Percentiles rank a stretch among this genome's conserved stretches.
phyloP scores from a whole-genome alignment of 2,888 invertebrate species.

The Branchinecta sandiegonensis region DNA sequence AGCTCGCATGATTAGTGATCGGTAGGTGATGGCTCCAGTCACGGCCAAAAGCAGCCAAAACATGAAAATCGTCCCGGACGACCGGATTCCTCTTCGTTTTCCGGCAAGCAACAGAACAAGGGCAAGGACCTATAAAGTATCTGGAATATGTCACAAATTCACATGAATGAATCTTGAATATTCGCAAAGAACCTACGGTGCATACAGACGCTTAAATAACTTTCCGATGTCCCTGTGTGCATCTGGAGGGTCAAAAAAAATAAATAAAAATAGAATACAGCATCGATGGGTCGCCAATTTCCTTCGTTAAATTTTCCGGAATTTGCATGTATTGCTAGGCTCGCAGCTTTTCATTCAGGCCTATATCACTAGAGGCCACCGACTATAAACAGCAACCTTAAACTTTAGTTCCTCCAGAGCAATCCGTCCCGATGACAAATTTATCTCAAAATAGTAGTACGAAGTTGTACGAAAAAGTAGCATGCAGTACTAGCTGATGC shows the following conservation, averaged over 20 bases:
- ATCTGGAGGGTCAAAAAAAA: conserved; percentile 13
- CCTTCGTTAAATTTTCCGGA: too few relatives aligned
- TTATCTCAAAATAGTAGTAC: too few relatives aligned
- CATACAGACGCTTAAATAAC: not conserved
- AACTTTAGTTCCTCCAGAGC: too few relatives aligned
- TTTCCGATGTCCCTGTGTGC: not conserved
- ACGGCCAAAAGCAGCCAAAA: conserved; percentile 71
- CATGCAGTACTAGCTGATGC: too few relatives aligned
- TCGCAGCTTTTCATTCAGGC: too few relatives aligned
- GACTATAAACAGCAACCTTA: too few relatives aligned
- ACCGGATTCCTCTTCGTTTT: conserved; percentile 65
- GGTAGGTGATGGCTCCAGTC: conserved; percentile 56
- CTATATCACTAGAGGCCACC: too few relatives aligned
- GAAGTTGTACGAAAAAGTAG: too few relatives aligned
- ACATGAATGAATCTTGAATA: conserved; percentile 8
- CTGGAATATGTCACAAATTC: conserved; percentile 22
- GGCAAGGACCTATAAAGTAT: conserved; percentile 48
- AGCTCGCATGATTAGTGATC: conserved; percentile 41
- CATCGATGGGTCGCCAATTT: too few relatives aligned
- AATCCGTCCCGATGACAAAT: too few relatives aligned
- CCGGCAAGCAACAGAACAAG: conserved; percentile 58
- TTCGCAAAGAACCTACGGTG: too few relatives aligned
- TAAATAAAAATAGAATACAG: conserved; percentile 7
- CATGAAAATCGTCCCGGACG: conserved; percentile 76
- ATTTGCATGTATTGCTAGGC: too few relatives aligned